Base-by-base conservation (phyloP, 2,797 vertebrate species). In the Neopelma chrysocephalum region DNA sequence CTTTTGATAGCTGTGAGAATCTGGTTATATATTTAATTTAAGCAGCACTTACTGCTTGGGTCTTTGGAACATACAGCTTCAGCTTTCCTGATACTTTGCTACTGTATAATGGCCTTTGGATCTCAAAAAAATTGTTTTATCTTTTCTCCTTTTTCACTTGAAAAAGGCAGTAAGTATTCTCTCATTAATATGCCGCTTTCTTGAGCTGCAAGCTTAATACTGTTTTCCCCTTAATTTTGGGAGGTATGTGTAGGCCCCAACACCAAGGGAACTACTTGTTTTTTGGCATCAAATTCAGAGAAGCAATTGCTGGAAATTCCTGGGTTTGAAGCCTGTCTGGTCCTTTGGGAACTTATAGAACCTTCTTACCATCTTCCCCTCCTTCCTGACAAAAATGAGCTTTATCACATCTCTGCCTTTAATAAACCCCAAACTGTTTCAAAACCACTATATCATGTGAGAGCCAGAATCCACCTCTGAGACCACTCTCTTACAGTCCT, bases 11-110 rank as follows among this genome's bases (percentile, higher is more conserved):
- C 89, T 93, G 72, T 90, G 62, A 92, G 85, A 82, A 90, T 89
- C 82, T 95, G 81, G 84, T 95, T 38, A 92, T 96, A 79, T 96
- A 95, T 97, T 97, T 93, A 94, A 96, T 97, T 97, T 96, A 97
- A 98, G 96, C 73, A 90, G 87, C 64, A 60, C 62, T 94, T 92
- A 68, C 21, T 87, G 75, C 53, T 89, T 3, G 11, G 43, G n/a
- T 87, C 80, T 94, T 60, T 80, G 64, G 77, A 96, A 77, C 16
- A 21, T 45, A 10, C 0, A 7, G 72, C 77, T 93, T 84, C 27
- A 72, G 40, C 53, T 75, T 94, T 79, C 27, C 64, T 87, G 32
- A 70, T 51, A 32, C 26, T 82, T 90, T 11, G 3, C 62, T 85
- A 3, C 25, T 38, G 1, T 45, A 2, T 17, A 15, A 22, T 57